Percentiles rank a stretch among this genome's conserved stretches.
phyloP scores from a whole-genome alignment of 2,888 invertebrate species.

The Agrotis segetum region DNA sequence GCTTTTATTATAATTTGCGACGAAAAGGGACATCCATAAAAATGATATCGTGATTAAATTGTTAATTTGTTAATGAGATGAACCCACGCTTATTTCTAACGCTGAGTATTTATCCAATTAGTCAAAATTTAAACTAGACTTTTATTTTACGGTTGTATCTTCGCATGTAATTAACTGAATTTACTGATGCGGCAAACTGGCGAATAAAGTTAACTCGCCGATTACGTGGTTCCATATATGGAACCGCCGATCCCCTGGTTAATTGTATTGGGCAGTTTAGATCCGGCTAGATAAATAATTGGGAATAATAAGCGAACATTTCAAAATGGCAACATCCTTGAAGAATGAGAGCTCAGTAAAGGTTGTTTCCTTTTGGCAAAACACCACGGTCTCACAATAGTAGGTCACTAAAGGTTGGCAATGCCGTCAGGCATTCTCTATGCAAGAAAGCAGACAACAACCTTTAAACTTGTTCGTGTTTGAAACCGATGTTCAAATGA shows the following conservation, averaged over 20 bases:
- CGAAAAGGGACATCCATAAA: slow-evolving; percentile 60
- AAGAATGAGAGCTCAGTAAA: slow-evolving; percentile 29
- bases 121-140: slow-evolving; percentile 62
- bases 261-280: slow-evolving; percentile 67
- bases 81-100: slow-evolving; percentile 61
- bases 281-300: slow-evolving; percentile 65
- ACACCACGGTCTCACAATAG: slow-evolving; percentile 40
- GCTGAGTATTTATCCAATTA: slow-evolving; percentile 63
- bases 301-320: slow-evolving; percentile 61
- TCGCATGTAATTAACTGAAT: slow-evolving; percentile 69
- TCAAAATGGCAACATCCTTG: slow-evolving; percentile 49
- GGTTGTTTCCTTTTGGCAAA: slow-evolving; percentile 38
- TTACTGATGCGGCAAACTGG: slow-evolving; percentile 70
- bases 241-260: slow-evolving; percentile 54
- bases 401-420: slow-evolving; percentile 57
- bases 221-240: slow-evolving; percentile 73
- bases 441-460: slow-evolving; percentile 22
- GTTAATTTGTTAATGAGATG: slow-evolving; percentile 55
- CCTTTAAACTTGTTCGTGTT: slow-evolving; percentile 23
- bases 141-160: slow-evolving; percentile 64
- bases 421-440: slow-evolving; percentile 30
- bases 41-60: slow-evolving; percentile 43
- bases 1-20: slow-evolving; percentile 38
- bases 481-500: neutral
- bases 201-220: slow-evolving; percentile 70